Evolutionary conservation across 2,888 invertebrate species (phyloP).

Genomic region (Dryomyza anilis): DNA sequence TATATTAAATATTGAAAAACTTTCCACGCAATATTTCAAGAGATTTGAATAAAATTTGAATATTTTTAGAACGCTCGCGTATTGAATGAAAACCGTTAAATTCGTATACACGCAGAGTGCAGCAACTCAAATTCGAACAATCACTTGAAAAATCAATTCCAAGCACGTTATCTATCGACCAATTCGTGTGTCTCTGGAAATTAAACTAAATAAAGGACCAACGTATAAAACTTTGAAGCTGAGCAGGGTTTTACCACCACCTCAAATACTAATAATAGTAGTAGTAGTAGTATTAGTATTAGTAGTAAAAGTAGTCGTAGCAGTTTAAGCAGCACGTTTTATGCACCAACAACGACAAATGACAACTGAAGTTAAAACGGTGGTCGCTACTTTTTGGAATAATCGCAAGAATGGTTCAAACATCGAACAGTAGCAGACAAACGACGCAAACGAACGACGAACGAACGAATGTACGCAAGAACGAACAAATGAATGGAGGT

Average conservation of each 20-base stretch:
- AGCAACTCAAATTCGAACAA: background rate
- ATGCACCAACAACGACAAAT: background rate
- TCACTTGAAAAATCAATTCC: conserved; percentile 19
- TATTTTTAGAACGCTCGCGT: no score
- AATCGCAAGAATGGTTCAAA: conserved; percentile 4
- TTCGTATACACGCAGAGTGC: no score
- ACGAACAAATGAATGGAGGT: no score
- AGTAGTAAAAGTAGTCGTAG: no score
- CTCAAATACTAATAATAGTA: no score
- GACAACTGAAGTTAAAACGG: conserved; percentile 12
- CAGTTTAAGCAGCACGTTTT: background rate
- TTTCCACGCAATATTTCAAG: background rate
- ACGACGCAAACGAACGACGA: background rate
- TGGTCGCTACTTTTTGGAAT: background rate
- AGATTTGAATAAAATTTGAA: no score
- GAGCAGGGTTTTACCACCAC: no score
- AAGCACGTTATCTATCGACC: conserved; percentile 2
- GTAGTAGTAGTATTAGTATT: no score
- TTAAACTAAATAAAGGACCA: background rate
- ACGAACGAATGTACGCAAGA: no score
- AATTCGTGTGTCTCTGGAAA: background rate
- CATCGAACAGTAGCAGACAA: background rate
- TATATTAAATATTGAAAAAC: no score
- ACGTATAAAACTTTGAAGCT: background rate
- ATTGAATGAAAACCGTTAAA: no score